Base-by-base conservation (phyloP, 2,888 invertebrate species). In the Hoplodrina blanda region DNA sequence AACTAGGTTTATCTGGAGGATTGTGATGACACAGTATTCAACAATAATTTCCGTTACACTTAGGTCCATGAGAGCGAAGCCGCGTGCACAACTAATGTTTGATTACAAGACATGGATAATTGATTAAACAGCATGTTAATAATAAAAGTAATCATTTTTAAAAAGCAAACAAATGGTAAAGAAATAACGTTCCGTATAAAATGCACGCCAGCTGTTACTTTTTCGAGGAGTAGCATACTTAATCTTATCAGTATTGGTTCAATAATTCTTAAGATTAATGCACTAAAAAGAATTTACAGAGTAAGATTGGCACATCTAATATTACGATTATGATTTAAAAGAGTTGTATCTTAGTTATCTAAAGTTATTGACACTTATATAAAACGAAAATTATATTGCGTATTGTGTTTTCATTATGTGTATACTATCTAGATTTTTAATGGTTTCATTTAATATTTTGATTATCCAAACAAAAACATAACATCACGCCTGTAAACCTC, bases 221-320 rank as follows among this genome's bases (percentile, higher is more conserved):
- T 59, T 56, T 41, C 15, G 15, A 62, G 17, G 10, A 53, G 0
- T 44, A 44, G n/a, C 4, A 54, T 1, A n/a, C n/a, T n/a, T n/a
- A 44, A 37, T 59, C 11, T 25, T 49, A 59, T 62, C 37, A 50
- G 50, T 37, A 4, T 19, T 49, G 7, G 52, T 19, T 11, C 13
- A 77, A 17, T 49, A 13, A 30, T 44, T 60, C 17, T 70, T 49
- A 11, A 53, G 49, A 78, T 37, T 15, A 72, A 15, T 53, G 11
- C 17, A 59, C 25, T 59, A 2, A 64, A 54, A 30, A 46, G n/a
- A 49, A 25, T 25, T 59, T 20, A 13, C 49, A 49, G 19, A 62
- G 5, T 25, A 59, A 79, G 20, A 78, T 78, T 78, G 49, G 15
- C 62, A 60, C 37, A 62, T 59, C 20, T 73, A 15, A 63, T 37